Base-by-base conservation (phyloP, 2,113 vertebrate genomes). In the Pandion haliaetus region DNA sequence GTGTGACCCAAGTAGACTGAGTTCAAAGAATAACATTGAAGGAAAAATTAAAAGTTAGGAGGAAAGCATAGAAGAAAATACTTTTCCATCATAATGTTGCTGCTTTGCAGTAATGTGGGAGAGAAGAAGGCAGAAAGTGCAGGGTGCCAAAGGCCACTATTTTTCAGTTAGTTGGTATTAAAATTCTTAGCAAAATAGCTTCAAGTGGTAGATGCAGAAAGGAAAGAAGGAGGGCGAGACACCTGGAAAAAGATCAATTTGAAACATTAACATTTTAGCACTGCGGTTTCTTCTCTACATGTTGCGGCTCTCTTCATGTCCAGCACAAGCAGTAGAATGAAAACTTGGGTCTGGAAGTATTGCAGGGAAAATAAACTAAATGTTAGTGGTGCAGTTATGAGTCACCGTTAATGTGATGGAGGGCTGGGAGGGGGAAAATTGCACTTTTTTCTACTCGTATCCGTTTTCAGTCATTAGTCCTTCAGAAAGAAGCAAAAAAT, bases 311-410 rank as follows among this genome's bases (percentile, higher is more conserved):
- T 57, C 34, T 50, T 67, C 10, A 1, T 11, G 7, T 61, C 82
- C 45, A 58, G 28, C 20, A 77, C 71, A 76, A 91, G 71, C 79
- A 90, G 57, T 44, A 81, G 57, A 74, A 74, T 78, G 49, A 85
- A 90, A 92, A 38, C 57, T 74, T 5, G 5, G 5, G 31, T 71
- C 74, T 95, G 74, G 47, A 86, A 79, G 36, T 79, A 3, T 80
- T 91, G 71, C 93, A 76, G 76, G 78, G 91, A 71, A 92, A 95
- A 85, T 26, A 82, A 81, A 42, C 17, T 73, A 29, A 47, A 15
- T 31, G 36, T 59, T 13, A 26, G 16, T 62, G 49, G 31, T 87
- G 63, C 55, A 63, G 49, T 77, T 82, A 50, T 65, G 78, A 82
- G 78, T 82, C 70, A 77, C 63, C 52, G 50, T 23, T 40, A 50